Evolutionary conservation across 2,888 invertebrate genomes (phyloP).

Genomic region (Thalpophila matura): DNA sequence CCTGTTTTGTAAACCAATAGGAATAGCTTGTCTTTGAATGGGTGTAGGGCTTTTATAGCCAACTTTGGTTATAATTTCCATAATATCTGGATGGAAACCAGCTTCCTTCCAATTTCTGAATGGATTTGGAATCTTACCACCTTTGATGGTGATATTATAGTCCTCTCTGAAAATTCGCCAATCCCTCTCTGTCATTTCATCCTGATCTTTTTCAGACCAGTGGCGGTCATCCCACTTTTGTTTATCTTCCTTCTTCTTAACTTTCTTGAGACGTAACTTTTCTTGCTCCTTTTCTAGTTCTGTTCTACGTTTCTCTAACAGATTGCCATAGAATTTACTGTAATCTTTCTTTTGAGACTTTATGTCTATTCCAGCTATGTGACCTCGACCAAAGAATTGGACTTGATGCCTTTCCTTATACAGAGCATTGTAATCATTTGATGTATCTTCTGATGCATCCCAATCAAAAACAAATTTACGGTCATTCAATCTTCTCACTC

Average conservation of each 20-base stretch:
- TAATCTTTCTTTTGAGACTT: constrained; percentile 99
- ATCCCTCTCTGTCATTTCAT: constrained; percentile 99
- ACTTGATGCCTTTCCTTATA: constrained; percentile 99
- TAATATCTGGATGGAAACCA: constrained; percentile 96
- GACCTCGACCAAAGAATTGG: constrained; percentile 99
- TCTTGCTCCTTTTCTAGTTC: constrained; percentile 99
- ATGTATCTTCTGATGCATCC: constrained; percentile 99
- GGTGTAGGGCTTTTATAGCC: constrained; percentile 99
- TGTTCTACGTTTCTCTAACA: constrained; percentile 98
- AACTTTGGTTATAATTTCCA: constrained; percentile 98
- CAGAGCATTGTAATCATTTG: constrained; percentile 98
- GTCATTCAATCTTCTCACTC: constrained; percentile 98
- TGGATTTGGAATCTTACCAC: constrained; percentile 99
- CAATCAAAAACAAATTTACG: constrained; percentile 99
- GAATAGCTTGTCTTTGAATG: constrained; percentile 99
- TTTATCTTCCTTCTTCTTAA: constrained; percentile 98
- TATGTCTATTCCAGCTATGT: constrained; percentile 99
- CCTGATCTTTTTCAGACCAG: constrained; percentile 98
- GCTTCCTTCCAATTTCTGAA: constrained; percentile 99
- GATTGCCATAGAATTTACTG: constrained; percentile 98
- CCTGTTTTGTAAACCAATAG: constrained; percentile 98
- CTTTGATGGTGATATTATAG: constrained; percentile 99
- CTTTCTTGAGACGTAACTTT: constrained; percentile 97
- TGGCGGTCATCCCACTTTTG: constrained; percentile 99
- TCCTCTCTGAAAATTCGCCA: constrained; percentile 99